Conservation (phyloP, 1,140 invertebrate species). For the Leptoteleia sp. region DNA sequence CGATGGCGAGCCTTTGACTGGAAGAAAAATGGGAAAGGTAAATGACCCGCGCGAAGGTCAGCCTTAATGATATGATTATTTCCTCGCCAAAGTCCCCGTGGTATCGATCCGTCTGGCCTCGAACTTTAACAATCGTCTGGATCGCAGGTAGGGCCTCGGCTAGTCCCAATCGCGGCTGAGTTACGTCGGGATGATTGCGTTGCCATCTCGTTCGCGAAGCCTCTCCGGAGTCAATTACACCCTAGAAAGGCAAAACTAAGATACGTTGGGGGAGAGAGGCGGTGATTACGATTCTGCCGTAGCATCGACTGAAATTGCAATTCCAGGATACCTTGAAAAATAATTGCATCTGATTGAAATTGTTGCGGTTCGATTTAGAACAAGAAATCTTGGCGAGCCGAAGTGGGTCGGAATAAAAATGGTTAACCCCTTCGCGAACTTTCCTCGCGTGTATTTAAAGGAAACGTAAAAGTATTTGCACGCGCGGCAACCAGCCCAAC, state of each 20-base stretch:
- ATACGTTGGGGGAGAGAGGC: slow-evolving; percentile 37
- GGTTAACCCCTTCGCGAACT: too few relatives aligned
- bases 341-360: slow-evolving; percentile 15
- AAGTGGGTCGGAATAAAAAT: neutral
- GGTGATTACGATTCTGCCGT: slow-evolving; percentile 16
- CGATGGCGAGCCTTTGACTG: too few relatives aligned
- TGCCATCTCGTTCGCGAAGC: slow-evolving; percentile 35
- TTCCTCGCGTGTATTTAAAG: too few relatives aligned
- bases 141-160: slow-evolving; percentile 29
- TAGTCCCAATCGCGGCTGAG: slow-evolving; percentile 24
- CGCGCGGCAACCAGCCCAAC: too few relatives aligned
- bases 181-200: slow-evolving; percentile 23
- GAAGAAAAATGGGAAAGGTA: slow-evolving; percentile 1
- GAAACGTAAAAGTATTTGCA: too few relatives aligned
- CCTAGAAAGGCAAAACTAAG: slow-evolving; percentile 54
- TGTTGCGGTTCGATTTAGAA: slow-evolving; percentile 11
- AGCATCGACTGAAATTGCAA: slow-evolving; percentile 14
- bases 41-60: slow-evolving; percentile 19
- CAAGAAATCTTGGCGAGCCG: slow-evolving; percentile 5
- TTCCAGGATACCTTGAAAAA: slow-evolving; percentile 22
- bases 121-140: slow-evolving; percentile 45
- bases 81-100: slow-evolving; percentile 5
- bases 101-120: slow-evolving; percentile 50
- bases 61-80: slow-evolving; percentile 27
- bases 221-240: slow-evolving; percentile 61